Percentiles rank a stretch among this genome's conserved stretches.
Conservation (phyloP, 2,113 vertebrate species). For the Saccopteryx leptura region DNA sequence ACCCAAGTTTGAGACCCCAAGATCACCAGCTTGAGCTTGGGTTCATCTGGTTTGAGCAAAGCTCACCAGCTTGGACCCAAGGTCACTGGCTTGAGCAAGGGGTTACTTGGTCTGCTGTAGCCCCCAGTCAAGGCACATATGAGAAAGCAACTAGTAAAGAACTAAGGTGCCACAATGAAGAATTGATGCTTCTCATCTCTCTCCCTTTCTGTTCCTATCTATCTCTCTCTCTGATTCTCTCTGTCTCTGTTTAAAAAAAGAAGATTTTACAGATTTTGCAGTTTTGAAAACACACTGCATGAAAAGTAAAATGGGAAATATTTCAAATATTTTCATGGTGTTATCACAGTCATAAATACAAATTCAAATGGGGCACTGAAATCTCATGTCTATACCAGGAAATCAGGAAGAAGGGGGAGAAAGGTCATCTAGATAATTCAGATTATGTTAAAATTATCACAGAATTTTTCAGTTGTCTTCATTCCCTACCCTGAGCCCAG, state of each 20-base stretch:
- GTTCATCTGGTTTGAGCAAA: too few species aligned
- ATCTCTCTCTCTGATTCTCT: too few species aligned
- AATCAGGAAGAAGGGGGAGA: background rate
- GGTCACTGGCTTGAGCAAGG: too few species aligned
- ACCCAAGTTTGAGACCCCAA: too few species aligned
- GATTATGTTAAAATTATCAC: background rate
- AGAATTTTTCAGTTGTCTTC: background rate
- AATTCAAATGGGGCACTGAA: background rate
- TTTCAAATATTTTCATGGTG: background rate
- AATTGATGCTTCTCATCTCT: too few species aligned
- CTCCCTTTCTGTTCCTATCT: too few species aligned
- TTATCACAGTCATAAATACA: background rate
- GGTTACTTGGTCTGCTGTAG: too few species aligned
- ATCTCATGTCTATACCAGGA: background rate
- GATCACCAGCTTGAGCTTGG: too few species aligned
- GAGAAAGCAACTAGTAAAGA: too few species aligned
- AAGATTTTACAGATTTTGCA: background rate
- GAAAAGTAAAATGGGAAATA: background rate
- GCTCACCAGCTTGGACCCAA: too few species aligned
- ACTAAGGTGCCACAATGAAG: too few species aligned
- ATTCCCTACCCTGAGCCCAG: background rate
- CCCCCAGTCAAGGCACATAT: too few species aligned
- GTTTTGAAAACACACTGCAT: background rate
- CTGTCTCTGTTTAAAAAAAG: background rate
- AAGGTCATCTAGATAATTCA: background rate